Percentiles rank a stretch among this genome's conserved stretches.
phyloP scores from a whole-genome alignment of 2,113 vertebrate species.

The Holacanthus passer region DNA sequence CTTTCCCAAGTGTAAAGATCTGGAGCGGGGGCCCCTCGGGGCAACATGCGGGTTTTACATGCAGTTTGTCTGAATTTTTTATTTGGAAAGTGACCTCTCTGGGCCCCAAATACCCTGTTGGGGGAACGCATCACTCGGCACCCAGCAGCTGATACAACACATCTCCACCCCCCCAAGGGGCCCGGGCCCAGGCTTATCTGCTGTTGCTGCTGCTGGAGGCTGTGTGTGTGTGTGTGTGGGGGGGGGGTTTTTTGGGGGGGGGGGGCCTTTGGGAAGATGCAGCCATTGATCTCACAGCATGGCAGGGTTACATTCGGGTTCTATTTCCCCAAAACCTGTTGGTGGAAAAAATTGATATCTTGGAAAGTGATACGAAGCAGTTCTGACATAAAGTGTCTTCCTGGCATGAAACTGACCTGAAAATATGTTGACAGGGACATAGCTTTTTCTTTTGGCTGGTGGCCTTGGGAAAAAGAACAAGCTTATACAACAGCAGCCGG shows the following conservation, averaged over 20 bases:
- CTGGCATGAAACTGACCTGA: background rate
- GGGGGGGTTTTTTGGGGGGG: too few relatives aligned
- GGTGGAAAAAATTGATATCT: constrained; percentile 15
- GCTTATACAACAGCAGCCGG: background rate
- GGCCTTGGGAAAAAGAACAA: background rate
- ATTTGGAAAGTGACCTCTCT: constrained; percentile 63
- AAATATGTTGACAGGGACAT: background rate
- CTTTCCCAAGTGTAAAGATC: constrained; percentile 18
- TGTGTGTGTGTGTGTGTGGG: background rate
- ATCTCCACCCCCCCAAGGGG: constrained; percentile 38
- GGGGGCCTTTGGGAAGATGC: too few relatives aligned
- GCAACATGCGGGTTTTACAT: constrained; percentile 35
- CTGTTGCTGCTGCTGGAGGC: constrained; percentile 11
- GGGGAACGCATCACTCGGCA: constrained; percentile 67
- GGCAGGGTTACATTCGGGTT: constrained; percentile 3
- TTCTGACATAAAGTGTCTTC: background rate
- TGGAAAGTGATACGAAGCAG: background rate
- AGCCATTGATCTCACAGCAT: background rate
- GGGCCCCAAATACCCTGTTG: constrained; percentile 66
- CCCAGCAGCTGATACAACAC: constrained; percentile 66
- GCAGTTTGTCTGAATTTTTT: constrained; percentile 37
- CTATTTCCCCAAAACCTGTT: background rate
- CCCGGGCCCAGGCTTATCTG: constrained; percentile 28
- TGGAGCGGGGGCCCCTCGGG: background rate
- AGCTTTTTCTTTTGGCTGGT: constrained; percentile 1